Base-by-base conservation (phyloP, 2,888 invertebrate species). In the Chirona hameri region DNA sequence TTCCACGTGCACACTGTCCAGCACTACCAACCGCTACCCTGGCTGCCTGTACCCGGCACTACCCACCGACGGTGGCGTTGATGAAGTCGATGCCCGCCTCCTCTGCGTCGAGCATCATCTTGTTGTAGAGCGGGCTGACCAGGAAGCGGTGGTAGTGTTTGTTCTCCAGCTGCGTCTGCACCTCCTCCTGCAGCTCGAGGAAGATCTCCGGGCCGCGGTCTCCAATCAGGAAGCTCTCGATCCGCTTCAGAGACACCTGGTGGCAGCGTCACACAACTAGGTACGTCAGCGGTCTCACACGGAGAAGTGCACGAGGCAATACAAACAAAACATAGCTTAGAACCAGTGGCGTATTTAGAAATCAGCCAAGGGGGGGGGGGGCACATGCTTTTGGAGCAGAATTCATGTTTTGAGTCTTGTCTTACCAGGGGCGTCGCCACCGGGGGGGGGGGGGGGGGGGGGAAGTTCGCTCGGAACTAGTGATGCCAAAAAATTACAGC, bases 81-180 rank as follows among this genome's bases (percentile, higher is more conserved):
- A 83, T 84, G 82, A 85, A 85, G 83, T 84, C 84, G 55, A 85
- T 84, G 39, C 84, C 88, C 81, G 14, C 87, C 89, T 90, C 91
- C 81, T 92, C 91, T 76, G 93, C 90, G 82, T 93, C 92, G 79
- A 91, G 90, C 48, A 93, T 88, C 89, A 94, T 91, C 83, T 92
- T 92, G 85, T 92, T 93, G 87, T 96, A 96, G 86, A 94, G 92
- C 85, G 95, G 94, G 87, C 95, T 96, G 83, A 95, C 91, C 82
- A 97, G 90, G 88, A 97, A 97, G 2, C 95, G 93, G 82, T 95
- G 93, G 88, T 96, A 97, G 88, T 95, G 94, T 88, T 95, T 94
- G 85, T 95, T 94, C 87, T 96, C 94, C 83, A 97, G 90, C 0
- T 93, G 92, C 86, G 93, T 92, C 21, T 94, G 91, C 15, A 96